Percentiles rank a stretch among this genome's conserved stretches.
These are phyloP conservation scores for Pissodes strobi DNA, from an alignment of 1,140 invertebrate species.

Conservation along the genomic window DNA sequence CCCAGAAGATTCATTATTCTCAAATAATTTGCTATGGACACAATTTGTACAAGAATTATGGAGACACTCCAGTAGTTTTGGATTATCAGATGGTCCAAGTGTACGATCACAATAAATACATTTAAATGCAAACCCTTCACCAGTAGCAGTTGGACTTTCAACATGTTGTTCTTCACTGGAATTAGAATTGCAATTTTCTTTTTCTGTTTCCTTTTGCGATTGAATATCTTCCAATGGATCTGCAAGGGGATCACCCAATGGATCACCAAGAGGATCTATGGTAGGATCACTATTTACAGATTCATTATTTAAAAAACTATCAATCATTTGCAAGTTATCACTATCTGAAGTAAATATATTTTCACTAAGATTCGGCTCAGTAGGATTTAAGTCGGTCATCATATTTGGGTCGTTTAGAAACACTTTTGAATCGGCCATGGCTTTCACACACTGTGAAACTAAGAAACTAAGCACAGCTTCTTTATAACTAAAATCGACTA, in stretches of 20 bases:
- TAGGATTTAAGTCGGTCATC: conserved; percentile 28
- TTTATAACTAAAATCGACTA: neutral
- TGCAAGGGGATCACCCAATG: conserved; percentile 3
- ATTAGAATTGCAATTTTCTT: conserved; percentile 30
- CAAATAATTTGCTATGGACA: conserved; percentile 70
- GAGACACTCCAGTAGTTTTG: conserved; percentile 83
- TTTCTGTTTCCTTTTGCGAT: conserved; percentile 24
- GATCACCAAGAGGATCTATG: neutral
- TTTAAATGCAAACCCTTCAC: conserved; percentile 59
- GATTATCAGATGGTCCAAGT: conserved; percentile 64
- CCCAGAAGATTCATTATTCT: conserved; percentile 58
- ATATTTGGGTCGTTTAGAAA: conserved; percentile 40
- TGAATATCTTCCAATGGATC: conserved; percentile 13
- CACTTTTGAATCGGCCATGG: conserved; percentile 38
- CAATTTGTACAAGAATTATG: conserved; percentile 82
- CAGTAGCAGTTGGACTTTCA: conserved; percentile 59
- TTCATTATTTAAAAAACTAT: conserved; percentile 24
- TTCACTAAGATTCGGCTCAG: conserved; percentile 22
- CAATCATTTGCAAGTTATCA: conserved; percentile 29
- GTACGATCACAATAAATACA: conserved; percentile 72
- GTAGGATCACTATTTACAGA: conserved; percentile 7
- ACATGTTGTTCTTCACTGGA: conserved; percentile 46
- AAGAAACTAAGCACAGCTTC: conserved; percentile 4
- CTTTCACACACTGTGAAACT: conserved; percentile 8
- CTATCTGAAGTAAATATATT: conserved; percentile 23